Percentiles rank a stretch among this genome's conserved stretches.
These are phyloP conservation scores for Actinernus sp. DNA, from an alignment of 92 coral and sea anemone genomes.

Conservation along the genomic window DNA sequence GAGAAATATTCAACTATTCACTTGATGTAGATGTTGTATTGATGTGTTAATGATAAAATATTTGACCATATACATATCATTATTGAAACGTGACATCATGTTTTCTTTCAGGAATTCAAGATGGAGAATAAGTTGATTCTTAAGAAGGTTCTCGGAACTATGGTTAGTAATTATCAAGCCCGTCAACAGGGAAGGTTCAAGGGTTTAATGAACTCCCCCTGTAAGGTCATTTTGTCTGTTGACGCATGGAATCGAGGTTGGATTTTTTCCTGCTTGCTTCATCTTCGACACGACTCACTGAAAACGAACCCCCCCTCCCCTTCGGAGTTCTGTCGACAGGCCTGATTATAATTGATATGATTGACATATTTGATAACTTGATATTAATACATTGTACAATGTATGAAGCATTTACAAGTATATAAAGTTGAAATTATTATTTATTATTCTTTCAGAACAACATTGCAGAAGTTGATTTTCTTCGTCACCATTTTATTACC, in stretches of 20 bases:
- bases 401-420: neutral
- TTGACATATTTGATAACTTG: neutral
- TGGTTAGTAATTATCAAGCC: slow-evolving; percentile 27
- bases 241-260: too few relatives aligned
- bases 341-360: too few relatives aligned
- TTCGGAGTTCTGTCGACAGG: too few relatives aligned
- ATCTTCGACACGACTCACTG: too few relatives aligned
- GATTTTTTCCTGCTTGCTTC: too few relatives aligned
- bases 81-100: neutral
- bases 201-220: too few relatives aligned
- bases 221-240: too few relatives aligned
- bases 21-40: too few relatives aligned
- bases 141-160: slow-evolving; percentile 72
- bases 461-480: slow-evolving; percentile 60
- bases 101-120: slow-evolving; percentile 11
- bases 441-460: slow-evolving; percentile 49
- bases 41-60: too few relatives aligned
- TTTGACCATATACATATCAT: neutral
- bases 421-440: neutral
- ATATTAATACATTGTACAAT: neutral
- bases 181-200: neutral
- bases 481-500: slow-evolving; percentile 62
- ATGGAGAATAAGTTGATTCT: slow-evolving; percentile 11
- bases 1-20: too few relatives aligned
- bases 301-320: too few relatives aligned